These are phyloP conservation scores for Apantesis nais DNA, from an alignment of 2,888 invertebrate genomes.

Conservation along the genomic window DNA sequence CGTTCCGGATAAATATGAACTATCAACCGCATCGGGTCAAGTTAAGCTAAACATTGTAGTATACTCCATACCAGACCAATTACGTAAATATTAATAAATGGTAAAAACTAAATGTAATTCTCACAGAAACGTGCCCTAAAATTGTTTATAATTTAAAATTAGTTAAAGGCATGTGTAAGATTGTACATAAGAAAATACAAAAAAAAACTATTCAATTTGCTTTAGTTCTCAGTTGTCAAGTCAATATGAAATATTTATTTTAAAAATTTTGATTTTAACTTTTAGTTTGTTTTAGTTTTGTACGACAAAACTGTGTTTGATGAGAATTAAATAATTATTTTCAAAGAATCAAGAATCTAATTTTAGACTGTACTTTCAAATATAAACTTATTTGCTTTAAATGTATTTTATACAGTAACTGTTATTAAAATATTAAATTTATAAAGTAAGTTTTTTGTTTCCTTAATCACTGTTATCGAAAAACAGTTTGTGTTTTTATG, in stretches of 20 bases:
- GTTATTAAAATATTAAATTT: too few relatives aligned
- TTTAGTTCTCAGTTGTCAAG: too few relatives aligned
- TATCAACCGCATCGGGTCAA: constrained; percentile 16
- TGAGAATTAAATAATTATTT: not conserved
- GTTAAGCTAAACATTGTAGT: constrained; percentile 9
- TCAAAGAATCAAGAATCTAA: not conserved
- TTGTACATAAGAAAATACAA: not conserved
- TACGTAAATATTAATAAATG: too few relatives aligned
- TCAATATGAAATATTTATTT: too few relatives aligned
- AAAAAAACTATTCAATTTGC: not conserved
- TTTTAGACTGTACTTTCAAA: not conserved
- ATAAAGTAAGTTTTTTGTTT: too few relatives aligned
- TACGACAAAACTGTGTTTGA: too few relatives aligned
- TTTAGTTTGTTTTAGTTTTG: not conserved
- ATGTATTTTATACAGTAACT: too few relatives aligned
- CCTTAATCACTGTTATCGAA: too few relatives aligned
- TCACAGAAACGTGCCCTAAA: not conserved
- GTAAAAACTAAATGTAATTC: not conserved
- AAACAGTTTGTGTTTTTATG: too few relatives aligned
- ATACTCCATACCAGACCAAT: constrained; percentile 6
- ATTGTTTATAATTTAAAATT: not conserved
- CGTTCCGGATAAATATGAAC: constrained; percentile 13
- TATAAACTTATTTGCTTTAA: too few relatives aligned
- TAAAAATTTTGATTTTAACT: not conserved
- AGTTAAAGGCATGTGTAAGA: too few relatives aligned